Conservation (phyloP, 2,797 vertebrate species). For the Acrossocheilus wenchowensis region DNA sequence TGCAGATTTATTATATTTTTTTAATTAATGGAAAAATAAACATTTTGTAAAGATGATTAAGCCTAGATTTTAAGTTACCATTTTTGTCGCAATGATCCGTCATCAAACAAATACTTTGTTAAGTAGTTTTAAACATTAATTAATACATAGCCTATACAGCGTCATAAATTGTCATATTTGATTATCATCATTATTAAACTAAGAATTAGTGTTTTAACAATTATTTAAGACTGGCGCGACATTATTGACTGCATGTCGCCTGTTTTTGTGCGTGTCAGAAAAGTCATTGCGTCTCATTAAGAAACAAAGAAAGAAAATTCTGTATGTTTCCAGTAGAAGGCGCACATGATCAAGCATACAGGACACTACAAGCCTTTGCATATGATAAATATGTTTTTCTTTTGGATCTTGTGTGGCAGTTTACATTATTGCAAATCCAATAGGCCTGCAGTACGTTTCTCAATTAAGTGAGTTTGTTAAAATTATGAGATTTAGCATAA, state of each 20-base stretch:
- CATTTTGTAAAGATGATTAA: background rate
- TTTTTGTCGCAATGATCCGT: background rate
- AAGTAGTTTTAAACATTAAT: background rate
- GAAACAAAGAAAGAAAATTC: slow-evolving; percentile 23
- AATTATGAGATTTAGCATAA: background rate
- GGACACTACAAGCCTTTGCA: slow-evolving; percentile 17
- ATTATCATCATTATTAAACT: background rate
- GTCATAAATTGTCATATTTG: background rate
- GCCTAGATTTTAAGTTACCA: background rate
- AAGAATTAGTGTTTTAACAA: background rate
- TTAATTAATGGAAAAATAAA: background rate
- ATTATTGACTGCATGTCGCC: background rate
- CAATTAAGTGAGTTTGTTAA: background rate
- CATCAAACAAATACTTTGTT: slow-evolving; percentile 8
- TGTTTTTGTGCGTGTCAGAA: background rate
- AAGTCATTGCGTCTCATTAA: slow-evolving; percentile 27
- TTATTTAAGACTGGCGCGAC: background rate
- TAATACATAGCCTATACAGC: background rate
- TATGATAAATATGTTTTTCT: slow-evolving; percentile 49
- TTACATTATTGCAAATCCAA: slow-evolving; percentile 26
- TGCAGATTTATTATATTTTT: background rate
- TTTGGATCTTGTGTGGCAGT: slow-evolving; percentile 24
- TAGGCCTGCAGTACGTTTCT: background rate
- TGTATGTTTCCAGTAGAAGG: slow-evolving; percentile 86
- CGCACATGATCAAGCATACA: slow-evolving; percentile 83